Evolutionary conservation across 2,113 vertebrate species (phyloP).

Genomic region (Suncus etruscus): DNA sequence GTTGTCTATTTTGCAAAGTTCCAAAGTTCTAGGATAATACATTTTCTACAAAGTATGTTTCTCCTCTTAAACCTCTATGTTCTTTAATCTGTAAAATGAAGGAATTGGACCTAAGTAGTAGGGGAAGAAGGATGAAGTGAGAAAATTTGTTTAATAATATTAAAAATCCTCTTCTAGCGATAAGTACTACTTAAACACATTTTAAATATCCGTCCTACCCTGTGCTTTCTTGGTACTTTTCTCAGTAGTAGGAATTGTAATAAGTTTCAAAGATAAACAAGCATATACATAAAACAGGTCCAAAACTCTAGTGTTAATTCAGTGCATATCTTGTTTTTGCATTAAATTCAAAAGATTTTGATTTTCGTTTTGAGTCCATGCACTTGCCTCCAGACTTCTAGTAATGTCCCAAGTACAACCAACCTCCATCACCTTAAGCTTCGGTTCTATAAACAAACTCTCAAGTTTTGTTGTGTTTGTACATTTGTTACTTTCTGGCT

Average conservation of each 20-base stretch:
- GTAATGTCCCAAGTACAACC: too few relatives aligned
- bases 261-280: not conserved
- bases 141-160: not conserved
- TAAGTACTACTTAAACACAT: not conserved
- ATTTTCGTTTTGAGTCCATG: too few relatives aligned
- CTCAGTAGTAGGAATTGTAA: not conserved
- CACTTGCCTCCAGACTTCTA: too few relatives aligned
- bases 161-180: not conserved
- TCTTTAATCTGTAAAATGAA: not conserved
- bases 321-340: not conserved
- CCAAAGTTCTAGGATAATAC: not conserved
- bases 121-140: not conserved
- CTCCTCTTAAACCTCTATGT: constrained; percentile 10
- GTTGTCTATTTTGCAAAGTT: not conserved
- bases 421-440: too few relatives aligned
- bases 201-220: not conserved
- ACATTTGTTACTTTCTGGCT: too few relatives aligned
- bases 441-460: too few relatives aligned
- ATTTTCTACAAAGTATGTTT: not conserved
- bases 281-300: too few relatives aligned
- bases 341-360: not conserved
- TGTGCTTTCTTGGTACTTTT: not conserved
- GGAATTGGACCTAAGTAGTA: not conserved
- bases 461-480: too few relatives aligned
- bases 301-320: not conserved